A percentile compares a stretch with the other conserved stretches of the same genome.
These are phyloP conservation scores for Eulemur rufifrons DNA, from an alignment of 2,113 vertebrate genomes.

Conservation along the genomic window DNA sequence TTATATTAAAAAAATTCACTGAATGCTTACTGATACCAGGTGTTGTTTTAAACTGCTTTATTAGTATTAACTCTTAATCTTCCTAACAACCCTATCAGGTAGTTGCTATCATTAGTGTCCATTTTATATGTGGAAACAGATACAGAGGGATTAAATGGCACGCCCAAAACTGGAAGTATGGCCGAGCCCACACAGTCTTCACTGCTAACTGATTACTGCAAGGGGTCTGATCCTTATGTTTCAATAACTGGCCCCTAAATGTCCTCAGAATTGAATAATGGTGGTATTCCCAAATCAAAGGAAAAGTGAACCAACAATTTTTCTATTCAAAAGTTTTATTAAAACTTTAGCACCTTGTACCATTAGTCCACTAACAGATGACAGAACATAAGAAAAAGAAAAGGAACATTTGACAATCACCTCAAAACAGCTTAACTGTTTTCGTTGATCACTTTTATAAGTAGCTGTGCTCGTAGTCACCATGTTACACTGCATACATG, in stretches of 20 bases:
- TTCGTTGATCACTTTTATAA: neutral
- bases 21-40: neutral
- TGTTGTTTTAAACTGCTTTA: slow-evolving; percentile 23
- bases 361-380: neutral
- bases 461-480: neutral
- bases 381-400: neutral
- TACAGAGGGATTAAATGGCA: neutral
- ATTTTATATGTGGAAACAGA: neutral
- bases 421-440: neutral
- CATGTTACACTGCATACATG: neutral
- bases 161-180: neutral
- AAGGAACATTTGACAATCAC: neutral
- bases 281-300: neutral
- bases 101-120: neutral
- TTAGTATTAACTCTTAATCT: neutral
- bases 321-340: neutral
- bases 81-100: neutral
- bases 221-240: neutral
- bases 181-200: neutral
- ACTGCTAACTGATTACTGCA: neutral
- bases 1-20: neutral
- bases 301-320: neutral
- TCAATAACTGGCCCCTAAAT: neutral
- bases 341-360: neutral
- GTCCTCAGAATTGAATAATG: neutral